These are phyloP conservation scores for Tarsius wallacei DNA, from an alignment of 2,797 vertebrate species.

Conservation along the genomic window DNA sequence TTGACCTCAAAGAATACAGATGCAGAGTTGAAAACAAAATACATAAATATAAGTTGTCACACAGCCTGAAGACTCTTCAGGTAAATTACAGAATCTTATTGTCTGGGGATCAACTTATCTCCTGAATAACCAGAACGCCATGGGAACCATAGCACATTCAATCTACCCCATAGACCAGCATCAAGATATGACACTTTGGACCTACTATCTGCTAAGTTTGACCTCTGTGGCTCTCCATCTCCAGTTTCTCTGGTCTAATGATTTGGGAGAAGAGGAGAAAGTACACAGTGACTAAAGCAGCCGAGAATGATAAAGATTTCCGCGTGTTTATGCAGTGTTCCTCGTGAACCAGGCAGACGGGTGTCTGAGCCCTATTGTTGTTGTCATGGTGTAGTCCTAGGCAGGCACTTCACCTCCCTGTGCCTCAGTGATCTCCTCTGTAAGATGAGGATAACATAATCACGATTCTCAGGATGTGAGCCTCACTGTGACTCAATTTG, in stretches of 20 bases:
- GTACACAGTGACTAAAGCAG: rapidly evolving
- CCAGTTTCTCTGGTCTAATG: background rate
- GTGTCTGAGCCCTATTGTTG: background rate
- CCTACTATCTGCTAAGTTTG: background rate
- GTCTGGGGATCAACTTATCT: constrained; percentile 3
- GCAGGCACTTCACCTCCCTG: background rate
- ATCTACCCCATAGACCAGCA: rapidly evolving
- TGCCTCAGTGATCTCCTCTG: background rate
- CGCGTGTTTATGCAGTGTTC: background rate
- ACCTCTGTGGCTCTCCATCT: background rate
- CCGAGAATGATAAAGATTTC: background rate
- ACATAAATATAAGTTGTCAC: constrained; percentile 29
- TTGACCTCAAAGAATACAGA: constrained; percentile 71
- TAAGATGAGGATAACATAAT: background rate
- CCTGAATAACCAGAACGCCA: background rate
- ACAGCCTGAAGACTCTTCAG: constrained; percentile 30
- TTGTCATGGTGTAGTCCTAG: background rate
- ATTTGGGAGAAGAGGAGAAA: background rate
- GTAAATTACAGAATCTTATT: constrained; percentile 53
- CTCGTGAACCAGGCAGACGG: background rate
- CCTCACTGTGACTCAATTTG: background rate
- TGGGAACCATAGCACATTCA: background rate
- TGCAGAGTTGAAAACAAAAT: constrained; percentile 68
- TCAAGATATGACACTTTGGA: rapidly evolving
- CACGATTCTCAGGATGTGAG: background rate